Evolutionary conservation across 2,797 vertebrate genomes (phyloP).

Genomic region (Masticophis lateralis): DNA sequence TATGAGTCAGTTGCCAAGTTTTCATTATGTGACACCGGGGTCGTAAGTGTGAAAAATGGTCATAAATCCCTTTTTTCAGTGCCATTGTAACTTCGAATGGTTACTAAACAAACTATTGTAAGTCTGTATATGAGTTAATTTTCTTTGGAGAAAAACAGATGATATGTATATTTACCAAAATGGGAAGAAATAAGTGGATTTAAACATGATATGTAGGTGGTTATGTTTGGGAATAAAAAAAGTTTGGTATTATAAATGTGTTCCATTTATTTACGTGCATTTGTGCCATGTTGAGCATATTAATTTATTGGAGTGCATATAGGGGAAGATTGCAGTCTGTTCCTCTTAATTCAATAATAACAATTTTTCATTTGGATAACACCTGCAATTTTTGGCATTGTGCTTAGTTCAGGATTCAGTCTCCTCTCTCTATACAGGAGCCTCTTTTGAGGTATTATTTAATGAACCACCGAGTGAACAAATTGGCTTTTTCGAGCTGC

Average conservation of each 20-base stretch:
- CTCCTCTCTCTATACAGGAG: not conserved
- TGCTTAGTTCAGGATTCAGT: not conserved
- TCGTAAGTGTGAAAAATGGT: no score
- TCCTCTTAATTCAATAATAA: not conserved
- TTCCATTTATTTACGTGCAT: not conserved
- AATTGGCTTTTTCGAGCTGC: slow-evolving; percentile 12
- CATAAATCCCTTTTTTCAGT: no score
- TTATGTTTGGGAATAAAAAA: not conserved
- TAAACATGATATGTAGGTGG: not conserved
- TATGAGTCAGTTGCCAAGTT: no score
- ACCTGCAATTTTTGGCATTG: not conserved
- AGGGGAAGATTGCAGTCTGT: not conserved
- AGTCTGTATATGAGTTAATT: not conserved
- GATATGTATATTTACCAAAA: not conserved
- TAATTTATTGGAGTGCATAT: not conserved
- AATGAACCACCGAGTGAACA: not conserved
- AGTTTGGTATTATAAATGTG: not conserved
- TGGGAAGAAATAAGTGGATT: not conserved
- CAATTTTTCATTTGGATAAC: rapidly evolving
- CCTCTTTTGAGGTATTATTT: slow-evolving; percentile 1
- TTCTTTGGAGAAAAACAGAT: not conserved
- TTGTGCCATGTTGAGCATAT: not conserved
- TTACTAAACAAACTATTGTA: no score
- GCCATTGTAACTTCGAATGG: no score
- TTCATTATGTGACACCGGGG: no score